Conservation (phyloP, 2,797 vertebrate genomes). For the Fistularia tabacaria region DNA sequence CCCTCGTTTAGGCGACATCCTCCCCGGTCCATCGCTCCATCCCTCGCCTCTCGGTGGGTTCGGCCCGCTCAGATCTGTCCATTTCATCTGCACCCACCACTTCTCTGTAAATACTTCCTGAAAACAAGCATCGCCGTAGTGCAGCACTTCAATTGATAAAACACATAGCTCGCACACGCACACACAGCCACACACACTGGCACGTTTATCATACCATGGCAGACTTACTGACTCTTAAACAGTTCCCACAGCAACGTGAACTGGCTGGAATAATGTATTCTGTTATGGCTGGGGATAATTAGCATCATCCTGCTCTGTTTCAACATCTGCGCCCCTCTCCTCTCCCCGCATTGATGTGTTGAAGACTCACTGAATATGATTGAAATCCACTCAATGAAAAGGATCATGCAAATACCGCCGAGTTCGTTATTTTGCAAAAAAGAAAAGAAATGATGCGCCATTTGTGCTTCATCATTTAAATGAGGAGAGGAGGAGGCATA, state of each 20-base stretch:
- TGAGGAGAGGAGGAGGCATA: too few relatives aligned
- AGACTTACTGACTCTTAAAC: conserved; percentile 75
- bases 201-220: conserved; percentile 65
- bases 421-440: too few relatives aligned
- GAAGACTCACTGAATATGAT: too few relatives aligned
- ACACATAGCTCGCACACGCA: conserved; percentile 33
- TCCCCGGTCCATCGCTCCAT: background rate
- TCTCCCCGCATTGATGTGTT: conserved; percentile 14
- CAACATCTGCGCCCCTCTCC: conserved; percentile 26
- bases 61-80: conserved; percentile 21
- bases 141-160: conserved; percentile 54
- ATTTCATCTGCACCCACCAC: conserved; percentile 24
- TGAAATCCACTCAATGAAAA: too few relatives aligned
- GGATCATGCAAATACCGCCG: too few relatives aligned
- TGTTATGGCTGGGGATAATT: conserved; percentile 62
- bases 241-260: conserved; percentile 81
- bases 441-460: too few relatives aligned
- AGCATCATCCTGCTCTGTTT: conserved; percentile 55
- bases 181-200: conserved; percentile 32
- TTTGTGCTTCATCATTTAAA: too few relatives aligned
- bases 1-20: conserved; percentile 2
- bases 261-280: conserved; percentile 75
- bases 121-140: conserved; percentile 37
- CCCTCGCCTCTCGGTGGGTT: conserved; percentile 4
- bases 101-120: conserved; percentile 51